These are phyloP conservation scores for Anthoscopus minutus DNA, from an alignment of 2,113 vertebrate species.

Conservation along the genomic window DNA sequence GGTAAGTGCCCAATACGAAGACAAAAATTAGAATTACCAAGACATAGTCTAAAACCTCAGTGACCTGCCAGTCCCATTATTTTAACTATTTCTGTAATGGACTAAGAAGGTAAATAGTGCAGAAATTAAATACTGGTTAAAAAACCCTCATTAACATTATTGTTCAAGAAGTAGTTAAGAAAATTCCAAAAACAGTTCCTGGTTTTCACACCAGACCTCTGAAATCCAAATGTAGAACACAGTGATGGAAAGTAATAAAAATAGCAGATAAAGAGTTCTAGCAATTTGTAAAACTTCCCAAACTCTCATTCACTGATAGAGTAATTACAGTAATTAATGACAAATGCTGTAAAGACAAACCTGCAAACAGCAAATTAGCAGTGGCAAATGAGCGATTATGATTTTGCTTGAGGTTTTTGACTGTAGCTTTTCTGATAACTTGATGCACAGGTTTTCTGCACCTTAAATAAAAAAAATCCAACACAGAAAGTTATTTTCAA, in stretches of 20 bases:
- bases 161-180: not conserved
- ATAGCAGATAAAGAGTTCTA: not conserved
- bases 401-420: constrained; percentile 96
- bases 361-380: constrained; percentile 95
- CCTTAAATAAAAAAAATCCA: constrained; percentile 66
- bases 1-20: not conserved
- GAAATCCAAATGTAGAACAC: not conserved
- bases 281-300: not conserved
- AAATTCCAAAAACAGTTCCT: not conserved
- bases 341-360: constrained; percentile 60
- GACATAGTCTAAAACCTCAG: not conserved
- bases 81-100: not conserved
- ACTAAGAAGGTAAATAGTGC: not conserved
- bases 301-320: not conserved
- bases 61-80: not conserved
- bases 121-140: not conserved
- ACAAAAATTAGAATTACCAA: not conserved
- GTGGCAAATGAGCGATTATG: constrained; percentile 92
- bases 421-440: constrained; percentile 93
- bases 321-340: not conserved
- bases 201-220: not conserved
- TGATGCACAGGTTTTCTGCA: constrained; percentile 93
- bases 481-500: not conserved
- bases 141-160: not conserved
- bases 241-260: not conserved